Evolutionary conservation across 2,797 vertebrate species (phyloP), one percentile per base, ranked within the genome.

Genomic region (Myotis daubentonii): DNA sequence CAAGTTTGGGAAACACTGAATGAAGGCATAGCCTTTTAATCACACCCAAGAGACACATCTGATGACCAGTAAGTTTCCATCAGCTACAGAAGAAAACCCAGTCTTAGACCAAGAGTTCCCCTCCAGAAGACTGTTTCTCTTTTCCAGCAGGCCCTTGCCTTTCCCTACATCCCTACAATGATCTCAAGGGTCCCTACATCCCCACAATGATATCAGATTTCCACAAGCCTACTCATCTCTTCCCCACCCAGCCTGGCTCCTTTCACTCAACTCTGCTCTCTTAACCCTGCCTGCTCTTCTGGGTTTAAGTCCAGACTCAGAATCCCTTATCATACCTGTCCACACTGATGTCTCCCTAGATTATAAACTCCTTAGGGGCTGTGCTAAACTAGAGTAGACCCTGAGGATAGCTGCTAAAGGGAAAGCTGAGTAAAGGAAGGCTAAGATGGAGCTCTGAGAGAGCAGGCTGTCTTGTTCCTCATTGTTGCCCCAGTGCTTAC

Each of bases 1-100:
- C 53, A 97, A 96, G 86, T 93, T 89, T 87, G 89, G 87, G 53
- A 95, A 96, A 84, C n/a, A 94, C 30, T 23, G 62, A 49, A 30
- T 85, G 49, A 95, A 38, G 65, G 70, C 79, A 87, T 33, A 65
- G 20, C 57, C 19, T 83, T 81, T 65, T 87, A 93, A 95, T 83
- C 23, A 95, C 41, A 91, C 91, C 83, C 93, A 71, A 65, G 88
- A 93, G 79, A 94, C 41, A 72, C 7, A 78, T 51, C 22, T 68
- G 9, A 65, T 93, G 53, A 53, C 66, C 49, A 60, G 80, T 19
- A 92, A 33, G 5, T 53, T 79, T 80, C 44, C 72, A 41, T 74
- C 30, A 8, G 28, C 13, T 30, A 78, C 22, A 55, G 19, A 78
- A 87, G 41, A 89, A 93, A 95, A 75, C 23, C 49, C 36, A 74